Conservation (phyloP, 2,113 vertebrate genomes). For the Ciconia maguari region DNA sequence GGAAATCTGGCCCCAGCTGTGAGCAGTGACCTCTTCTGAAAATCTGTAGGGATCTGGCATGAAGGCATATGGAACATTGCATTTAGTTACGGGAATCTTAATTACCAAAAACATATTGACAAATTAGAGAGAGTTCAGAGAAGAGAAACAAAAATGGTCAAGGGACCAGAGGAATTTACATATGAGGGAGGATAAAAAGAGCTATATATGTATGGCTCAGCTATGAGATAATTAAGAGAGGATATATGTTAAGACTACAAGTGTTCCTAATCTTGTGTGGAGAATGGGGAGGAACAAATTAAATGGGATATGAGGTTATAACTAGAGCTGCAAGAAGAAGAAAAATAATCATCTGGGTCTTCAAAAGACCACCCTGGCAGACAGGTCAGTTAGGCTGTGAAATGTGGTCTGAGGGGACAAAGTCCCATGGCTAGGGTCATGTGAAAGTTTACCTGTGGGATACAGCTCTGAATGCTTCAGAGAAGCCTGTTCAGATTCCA, state of each 20-base stretch:
- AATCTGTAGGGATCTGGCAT: not conserved
- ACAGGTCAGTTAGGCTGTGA: not conserved
- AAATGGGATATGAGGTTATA: not conserved
- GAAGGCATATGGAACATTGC: not conserved
- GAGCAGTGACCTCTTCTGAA: conserved; percentile 24
- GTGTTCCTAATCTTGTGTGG: conserved; percentile 4
- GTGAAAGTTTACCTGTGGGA: not conserved
- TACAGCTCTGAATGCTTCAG: not conserved
- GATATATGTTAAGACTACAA: conserved; percentile 3
- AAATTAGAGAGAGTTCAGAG: conserved; percentile 59
- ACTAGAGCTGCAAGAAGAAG: not conserved
- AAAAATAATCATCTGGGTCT: not conserved
- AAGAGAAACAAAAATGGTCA: conserved; percentile 54
- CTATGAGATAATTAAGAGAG: conserved; percentile 30
- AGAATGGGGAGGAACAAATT: conserved; percentile 30
- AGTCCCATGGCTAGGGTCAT: not conserved
- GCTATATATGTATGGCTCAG: not conserved
- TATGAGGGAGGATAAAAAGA: conserved; percentile 44
- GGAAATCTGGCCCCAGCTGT: conserved; percentile 29
- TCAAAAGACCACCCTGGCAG: not conserved
- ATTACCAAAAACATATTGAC: conserved; percentile 65
- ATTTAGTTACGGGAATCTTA: not conserved
- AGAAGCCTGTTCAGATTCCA: not conserved
- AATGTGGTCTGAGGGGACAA: not conserved
- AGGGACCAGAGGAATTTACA: conserved; percentile 52